Conservation (phyloP, 1,140 invertebrate genomes). For the Spodoptera frugiperda region DNA sequence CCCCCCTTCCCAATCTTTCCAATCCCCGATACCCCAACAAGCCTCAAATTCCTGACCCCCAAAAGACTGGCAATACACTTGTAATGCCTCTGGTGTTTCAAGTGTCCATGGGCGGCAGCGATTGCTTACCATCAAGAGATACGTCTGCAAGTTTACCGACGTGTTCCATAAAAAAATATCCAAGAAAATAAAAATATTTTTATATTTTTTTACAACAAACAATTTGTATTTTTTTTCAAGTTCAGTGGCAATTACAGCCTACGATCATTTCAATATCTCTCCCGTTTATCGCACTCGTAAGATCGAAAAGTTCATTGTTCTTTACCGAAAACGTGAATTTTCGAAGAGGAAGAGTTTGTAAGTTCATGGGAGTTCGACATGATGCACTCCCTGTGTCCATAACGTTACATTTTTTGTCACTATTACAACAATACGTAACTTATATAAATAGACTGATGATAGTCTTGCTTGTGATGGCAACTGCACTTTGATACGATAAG, state of each 20-base stretch:
- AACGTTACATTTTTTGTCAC: conserved; percentile 22
- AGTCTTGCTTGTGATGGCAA: background rate
- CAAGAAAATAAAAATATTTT: too few relatives aligned
- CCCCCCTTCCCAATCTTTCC: too few relatives aligned
- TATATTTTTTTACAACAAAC: too few relatives aligned
- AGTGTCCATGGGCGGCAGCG: too few relatives aligned
- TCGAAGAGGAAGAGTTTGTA: conserved; percentile 51
- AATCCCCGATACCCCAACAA: too few relatives aligned
- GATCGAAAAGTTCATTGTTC: conserved; percentile 32
- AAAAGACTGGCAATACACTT: too few relatives aligned
- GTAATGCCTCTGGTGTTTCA: too few relatives aligned
- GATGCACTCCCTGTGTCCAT: background rate
- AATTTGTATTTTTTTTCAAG: background rate
- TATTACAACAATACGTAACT: background rate
- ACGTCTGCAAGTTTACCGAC: too few relatives aligned
- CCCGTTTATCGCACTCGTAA: conserved; percentile 6
- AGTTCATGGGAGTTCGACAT: conserved; percentile 48
- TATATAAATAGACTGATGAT: conserved; percentile 5
- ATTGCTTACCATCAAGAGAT: too few relatives aligned
- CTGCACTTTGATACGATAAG: too few relatives aligned
- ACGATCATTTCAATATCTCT: conserved; percentile 18
- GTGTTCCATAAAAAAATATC: too few relatives aligned
- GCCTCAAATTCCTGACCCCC: too few relatives aligned
- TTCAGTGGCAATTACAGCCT: background rate
- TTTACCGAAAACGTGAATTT: conserved; percentile 34